These are phyloP conservation scores for Adelges cooleyi DNA, from an alignment of 1,140 invertebrate genomes.

Conservation along the genomic window DNA sequence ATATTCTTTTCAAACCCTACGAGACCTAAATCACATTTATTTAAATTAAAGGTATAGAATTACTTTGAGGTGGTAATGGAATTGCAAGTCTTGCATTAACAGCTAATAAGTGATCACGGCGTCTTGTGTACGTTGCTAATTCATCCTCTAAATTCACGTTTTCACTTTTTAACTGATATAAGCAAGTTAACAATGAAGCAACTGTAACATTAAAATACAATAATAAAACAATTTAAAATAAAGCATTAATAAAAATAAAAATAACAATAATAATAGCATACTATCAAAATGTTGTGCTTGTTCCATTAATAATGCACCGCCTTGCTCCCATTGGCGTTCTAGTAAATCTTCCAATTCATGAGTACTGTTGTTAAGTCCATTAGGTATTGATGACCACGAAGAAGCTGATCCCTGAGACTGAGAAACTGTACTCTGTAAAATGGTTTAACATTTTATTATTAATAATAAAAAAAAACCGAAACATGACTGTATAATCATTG, in stretches of 20 bases:
- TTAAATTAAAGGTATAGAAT: no score
- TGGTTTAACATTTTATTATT: no score
- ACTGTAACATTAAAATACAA: conserved; percentile 41
- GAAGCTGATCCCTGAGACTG: not conserved
- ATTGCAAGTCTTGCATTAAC: conserved; percentile 86
- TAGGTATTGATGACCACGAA: conserved; percentile 4
- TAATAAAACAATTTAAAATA: not conserved
- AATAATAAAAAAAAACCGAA: no score
- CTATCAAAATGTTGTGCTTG: conserved; percentile 86
- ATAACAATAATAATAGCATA: not conserved
- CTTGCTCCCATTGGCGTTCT: conserved; percentile 93
- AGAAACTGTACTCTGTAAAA: not conserved
- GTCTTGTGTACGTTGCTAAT: conserved; percentile 65
- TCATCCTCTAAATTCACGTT: conserved; percentile 86
- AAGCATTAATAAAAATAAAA: not conserved
- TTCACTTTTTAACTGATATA: conserved; percentile 84
- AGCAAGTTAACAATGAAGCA: conserved; percentile 83
- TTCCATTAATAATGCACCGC: conserved; percentile 93
- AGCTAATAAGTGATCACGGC: conserved; percentile 84
- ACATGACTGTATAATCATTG: no score
- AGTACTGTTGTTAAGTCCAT: conserved; percentile 36
- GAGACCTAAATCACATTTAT: no score
- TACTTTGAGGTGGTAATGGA: conserved; percentile 49
- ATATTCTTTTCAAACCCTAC: no score
- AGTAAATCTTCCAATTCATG: conserved; percentile 83